A percentile compares a stretch with the other conserved stretches of the same genome.
These are phyloP conservation scores for Linepithema humile DNA, from an alignment of 1,140 invertebrate genomes.

Conservation along the genomic window DNA sequence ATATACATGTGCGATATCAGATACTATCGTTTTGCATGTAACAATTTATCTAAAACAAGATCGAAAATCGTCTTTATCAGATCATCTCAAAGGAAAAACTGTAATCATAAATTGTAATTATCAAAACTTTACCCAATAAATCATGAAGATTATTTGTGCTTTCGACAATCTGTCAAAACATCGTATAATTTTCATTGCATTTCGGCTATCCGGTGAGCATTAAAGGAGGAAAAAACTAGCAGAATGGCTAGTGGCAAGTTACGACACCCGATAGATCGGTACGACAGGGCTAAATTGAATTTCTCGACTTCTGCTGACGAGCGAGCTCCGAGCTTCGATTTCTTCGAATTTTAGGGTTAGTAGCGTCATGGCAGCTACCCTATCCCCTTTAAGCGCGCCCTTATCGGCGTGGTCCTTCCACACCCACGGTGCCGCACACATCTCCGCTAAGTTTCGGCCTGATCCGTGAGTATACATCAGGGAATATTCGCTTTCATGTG, in stretches of 20 bases:
- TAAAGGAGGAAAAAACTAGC: neutral
- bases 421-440: neutral
- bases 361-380: neutral
- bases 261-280: neutral
- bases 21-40: no score
- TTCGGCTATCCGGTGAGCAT: neutral
- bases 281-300: constrained; percentile 20
- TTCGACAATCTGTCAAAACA: neutral
- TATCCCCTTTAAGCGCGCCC: constrained; percentile 30
- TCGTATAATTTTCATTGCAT: neutral
- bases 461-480: constrained; percentile 24
- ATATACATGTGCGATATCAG: no score
- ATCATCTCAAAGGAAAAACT: no score
- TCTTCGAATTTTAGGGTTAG: constrained; percentile 17
- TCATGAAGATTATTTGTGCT: no score
- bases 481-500: neutral
- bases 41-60: no score
- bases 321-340: constrained; percentile 26
- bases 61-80: no score
- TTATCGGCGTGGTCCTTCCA: neutral
- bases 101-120: no score
- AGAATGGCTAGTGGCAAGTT: neutral
- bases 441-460: constrained; percentile 23
- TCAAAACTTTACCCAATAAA: no score
- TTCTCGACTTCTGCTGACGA: constrained; percentile 2